These are phyloP conservation scores for Chromobotia macracanthus DNA, from an alignment of 2,797 vertebrate species.

Conservation along the genomic window DNA sequence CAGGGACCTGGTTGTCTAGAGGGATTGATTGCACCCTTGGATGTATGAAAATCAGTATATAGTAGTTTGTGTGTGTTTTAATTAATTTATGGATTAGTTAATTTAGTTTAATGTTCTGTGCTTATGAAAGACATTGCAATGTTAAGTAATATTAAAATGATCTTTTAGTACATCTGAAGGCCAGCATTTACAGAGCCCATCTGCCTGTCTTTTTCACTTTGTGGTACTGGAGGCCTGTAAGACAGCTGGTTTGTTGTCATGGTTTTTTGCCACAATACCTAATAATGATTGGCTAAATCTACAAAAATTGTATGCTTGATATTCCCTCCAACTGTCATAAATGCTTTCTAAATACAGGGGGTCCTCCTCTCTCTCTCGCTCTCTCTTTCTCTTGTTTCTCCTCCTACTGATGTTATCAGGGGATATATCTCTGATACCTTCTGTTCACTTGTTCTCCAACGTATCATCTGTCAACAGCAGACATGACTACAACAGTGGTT, in stretches of 20 bases:
- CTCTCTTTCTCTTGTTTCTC: neutral
- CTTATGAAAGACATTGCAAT: neutral
- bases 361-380: neutral
- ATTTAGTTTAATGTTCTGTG: neutral
- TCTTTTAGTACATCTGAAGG: neutral
- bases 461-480: conserved; percentile 12
- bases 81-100: neutral
- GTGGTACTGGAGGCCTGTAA: neutral
- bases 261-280: neutral
- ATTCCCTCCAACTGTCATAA: conserved; percentile 2
- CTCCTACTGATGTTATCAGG: conserved; percentile 1
- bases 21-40: neutral
- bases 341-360: conserved; percentile 13
- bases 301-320: neutral
- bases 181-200: conserved; percentile 1
- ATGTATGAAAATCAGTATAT: neutral
- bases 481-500: conserved; percentile 30
- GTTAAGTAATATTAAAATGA: neutral
- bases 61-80: conserved; percentile 1
- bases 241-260: neutral
- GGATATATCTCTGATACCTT: conserved; percentile 24
- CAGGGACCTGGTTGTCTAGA: neutral
- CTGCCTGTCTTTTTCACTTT: neutral
- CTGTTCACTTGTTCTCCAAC: conserved; percentile 19
- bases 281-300: neutral